Evolutionary conservation across 2,797 vertebrate species (phyloP), one percentile per base, ranked within the genome.

Genomic region (Lithobates sylvaticus): DNA sequence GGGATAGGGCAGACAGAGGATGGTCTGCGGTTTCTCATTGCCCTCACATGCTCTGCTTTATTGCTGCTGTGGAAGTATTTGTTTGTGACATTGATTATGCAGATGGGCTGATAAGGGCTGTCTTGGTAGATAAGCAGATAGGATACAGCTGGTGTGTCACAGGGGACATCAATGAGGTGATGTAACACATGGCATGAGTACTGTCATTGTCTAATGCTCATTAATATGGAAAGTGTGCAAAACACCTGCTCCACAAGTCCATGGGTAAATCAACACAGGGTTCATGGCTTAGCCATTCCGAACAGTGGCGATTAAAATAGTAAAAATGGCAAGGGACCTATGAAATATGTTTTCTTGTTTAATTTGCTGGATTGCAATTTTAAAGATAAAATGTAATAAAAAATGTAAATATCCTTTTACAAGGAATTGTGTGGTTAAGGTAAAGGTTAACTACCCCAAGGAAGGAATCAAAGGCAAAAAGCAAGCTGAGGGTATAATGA

Each of bases 21-120:
- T 18, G 54, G 2, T 79, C 42, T 78, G 78, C 32, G 65, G 65
- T 79, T 69, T 79, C 42, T 79, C 78, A 13, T 42, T 69, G 78
- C 39, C 39, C 34, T 79, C 78, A n/a, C 16, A 26, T 44, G 65
- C 16, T 78, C 36, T 42, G 34, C 44, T 78, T 78, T 68, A 78
- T 71, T 70, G 67, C 76, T 54, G 27, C 44, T 61, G 65, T 44
- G 69, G 50, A 70, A 26, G 70, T 32, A 71, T 77, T 71, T 61
- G 65, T n/a, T 84, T 70, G 32, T 78, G 76, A 84, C 75, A 84
- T 78, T 70, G 75, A 84, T 78, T 39, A 77, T 78, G 54, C 64
- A 68, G 61, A 77, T 76, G 34, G 27, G 26, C 64, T 69, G 77
- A 68, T 26, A 69, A 50, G 23, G 27, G 27, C 65, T 54, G 78